Conservation (phyloP, 2,113 vertebrate genomes). For the Dendropsophus ebraccatus region DNA sequence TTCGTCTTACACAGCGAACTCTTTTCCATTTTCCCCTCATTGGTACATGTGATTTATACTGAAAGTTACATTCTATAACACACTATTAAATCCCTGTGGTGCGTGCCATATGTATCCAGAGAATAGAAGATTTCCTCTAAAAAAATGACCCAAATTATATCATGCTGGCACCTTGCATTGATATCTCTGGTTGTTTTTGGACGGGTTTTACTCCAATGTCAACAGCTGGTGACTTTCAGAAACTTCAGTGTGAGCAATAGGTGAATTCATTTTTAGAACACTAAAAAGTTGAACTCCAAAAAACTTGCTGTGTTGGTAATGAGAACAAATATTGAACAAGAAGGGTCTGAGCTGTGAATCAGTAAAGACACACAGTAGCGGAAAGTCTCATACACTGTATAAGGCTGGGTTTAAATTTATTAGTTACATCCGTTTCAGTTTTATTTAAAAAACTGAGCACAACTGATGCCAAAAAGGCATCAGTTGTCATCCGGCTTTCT, state of each 20-base stretch:
- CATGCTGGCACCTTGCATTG: constrained; percentile 38
- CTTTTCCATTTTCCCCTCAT: neutral
- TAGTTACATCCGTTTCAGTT: too few relatives aligned
- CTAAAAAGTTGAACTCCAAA: constrained; percentile 18
- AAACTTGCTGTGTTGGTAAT: constrained; percentile 14
- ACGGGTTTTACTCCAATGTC: constrained; percentile 37
- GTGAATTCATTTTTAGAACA: constrained; percentile 12
- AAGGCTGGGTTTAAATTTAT: too few relatives aligned
- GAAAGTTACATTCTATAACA: constrained; percentile 48
- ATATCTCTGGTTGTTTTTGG: constrained; percentile 17
- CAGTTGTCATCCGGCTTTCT: too few relatives aligned
- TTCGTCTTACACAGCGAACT: neutral
- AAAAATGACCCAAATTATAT: constrained; percentile 46
- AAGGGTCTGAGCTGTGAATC: neutral
- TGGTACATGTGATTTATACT: constrained; percentile 46
- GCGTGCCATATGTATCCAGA: constrained; percentile 37
- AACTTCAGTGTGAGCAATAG: constrained; percentile 41
- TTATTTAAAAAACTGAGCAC: too few relatives aligned
- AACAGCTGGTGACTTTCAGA: constrained; percentile 39
- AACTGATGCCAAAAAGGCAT: too few relatives aligned
- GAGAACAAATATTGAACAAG: neutral
- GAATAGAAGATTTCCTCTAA: constrained; percentile 33
- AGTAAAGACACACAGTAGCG: neutral
- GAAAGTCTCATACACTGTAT: neutral
- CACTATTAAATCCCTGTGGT: constrained; percentile 41